Evolutionary conservation across 2,888 invertebrate species (phyloP).

Genomic region (Phytoseiulus persimilis): DNA sequence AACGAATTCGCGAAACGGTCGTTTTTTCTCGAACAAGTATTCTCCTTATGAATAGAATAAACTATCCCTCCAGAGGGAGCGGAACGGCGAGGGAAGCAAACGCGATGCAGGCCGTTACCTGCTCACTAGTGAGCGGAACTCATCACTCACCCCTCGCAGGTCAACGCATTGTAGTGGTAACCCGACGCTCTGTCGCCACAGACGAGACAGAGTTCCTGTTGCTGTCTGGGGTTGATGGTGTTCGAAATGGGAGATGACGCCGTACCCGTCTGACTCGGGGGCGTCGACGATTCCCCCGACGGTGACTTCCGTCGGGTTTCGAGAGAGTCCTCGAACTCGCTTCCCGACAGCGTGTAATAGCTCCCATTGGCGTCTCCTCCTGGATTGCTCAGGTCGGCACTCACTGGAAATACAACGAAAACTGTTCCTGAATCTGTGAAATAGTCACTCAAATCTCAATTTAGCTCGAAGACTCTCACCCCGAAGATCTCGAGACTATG

Average conservation of each 20-base stretch:
- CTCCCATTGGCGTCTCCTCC: constrained; percentile 34
- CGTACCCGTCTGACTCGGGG: constrained; percentile 57
- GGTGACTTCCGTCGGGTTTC: constrained; percentile 30
- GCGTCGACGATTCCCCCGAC: constrained; percentile 18
- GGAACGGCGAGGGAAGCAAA: neutral
- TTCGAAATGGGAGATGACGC: constrained; percentile 51
- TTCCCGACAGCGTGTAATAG: neutral
- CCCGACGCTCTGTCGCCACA: constrained; percentile 97
- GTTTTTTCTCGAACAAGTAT: too few relatives aligned
- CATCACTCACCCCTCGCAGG: constrained; percentile 76
- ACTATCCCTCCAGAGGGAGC: too few relatives aligned
- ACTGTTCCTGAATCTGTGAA: neutral
- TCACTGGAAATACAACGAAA: constrained; percentile 37
- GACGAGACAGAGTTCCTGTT: constrained; percentile 92
- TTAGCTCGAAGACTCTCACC: too few relatives aligned
- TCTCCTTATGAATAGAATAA: too few relatives aligned
- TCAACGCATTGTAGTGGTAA: constrained; percentile 96
- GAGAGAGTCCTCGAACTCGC: constrained; percentile 29
- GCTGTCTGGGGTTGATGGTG: constrained; percentile 61
- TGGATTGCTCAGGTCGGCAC: constrained; percentile 30
- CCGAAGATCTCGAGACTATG: too few relatives aligned
- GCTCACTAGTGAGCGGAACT: neutral
- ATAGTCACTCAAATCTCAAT: too few relatives aligned
- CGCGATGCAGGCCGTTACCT: neutral
- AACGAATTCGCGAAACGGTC: too few relatives aligned